Conservation (phyloP, 1,140 invertebrate genomes). For the Apolygus lucorum region DNA sequence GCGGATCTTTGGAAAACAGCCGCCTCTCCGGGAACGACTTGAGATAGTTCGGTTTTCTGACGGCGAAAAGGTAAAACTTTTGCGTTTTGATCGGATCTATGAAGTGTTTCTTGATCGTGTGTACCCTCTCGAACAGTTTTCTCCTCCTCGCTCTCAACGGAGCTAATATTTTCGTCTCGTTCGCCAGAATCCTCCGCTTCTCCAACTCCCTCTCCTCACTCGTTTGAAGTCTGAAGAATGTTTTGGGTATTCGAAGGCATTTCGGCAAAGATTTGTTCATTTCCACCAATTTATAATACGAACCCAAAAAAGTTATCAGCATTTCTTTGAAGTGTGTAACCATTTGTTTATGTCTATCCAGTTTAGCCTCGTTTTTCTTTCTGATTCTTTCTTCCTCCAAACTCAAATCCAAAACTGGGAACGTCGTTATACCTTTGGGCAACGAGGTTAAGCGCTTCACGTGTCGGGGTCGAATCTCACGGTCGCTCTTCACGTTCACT, state of each 20-base stretch:
- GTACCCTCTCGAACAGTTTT: not conserved
- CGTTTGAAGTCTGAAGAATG: not conserved
- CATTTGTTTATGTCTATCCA: not conserved
- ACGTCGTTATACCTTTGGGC: not conserved
- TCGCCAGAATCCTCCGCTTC: not conserved
- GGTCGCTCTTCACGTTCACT: not conserved
- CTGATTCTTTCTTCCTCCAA: not conserved
- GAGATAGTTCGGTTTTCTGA: not conserved
- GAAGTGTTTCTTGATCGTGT: not conserved
- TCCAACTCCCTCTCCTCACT: not conserved
- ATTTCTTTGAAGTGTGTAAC: not conserved
- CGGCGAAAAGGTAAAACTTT: not conserved
- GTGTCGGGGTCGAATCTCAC: no score
- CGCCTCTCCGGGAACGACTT: not conserved
- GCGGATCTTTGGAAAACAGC: not conserved
- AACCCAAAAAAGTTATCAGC: not conserved
- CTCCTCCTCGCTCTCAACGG: not conserved
- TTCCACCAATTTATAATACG: not conserved
- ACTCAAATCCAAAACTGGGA: not conserved
- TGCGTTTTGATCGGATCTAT: not conserved
- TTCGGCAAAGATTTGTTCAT: not conserved
- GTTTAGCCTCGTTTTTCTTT: not conserved
- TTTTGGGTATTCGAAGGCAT: not conserved
- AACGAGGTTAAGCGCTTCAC: not conserved
- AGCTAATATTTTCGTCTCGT: not conserved